A percentile compares a stretch with the other conserved stretches of the same genome.
Conservation (phyloP, 2,113 vertebrate genomes). For the Tapirus terrestris region DNA sequence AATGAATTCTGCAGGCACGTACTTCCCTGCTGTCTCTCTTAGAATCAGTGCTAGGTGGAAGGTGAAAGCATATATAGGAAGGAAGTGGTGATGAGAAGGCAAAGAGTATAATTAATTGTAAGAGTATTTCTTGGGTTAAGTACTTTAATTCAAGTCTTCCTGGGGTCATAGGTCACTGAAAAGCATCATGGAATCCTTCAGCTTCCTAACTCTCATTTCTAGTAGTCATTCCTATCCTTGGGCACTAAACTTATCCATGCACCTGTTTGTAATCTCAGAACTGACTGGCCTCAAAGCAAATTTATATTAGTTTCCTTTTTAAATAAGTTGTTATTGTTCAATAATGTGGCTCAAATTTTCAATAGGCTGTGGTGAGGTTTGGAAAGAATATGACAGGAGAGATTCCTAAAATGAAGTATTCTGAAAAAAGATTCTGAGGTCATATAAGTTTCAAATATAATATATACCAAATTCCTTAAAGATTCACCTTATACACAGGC, state of each 20-base stretch:
- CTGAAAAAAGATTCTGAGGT: background rate
- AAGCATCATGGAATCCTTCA: background rate
- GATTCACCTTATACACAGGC: background rate
- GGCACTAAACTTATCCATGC: background rate
- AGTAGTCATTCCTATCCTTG: background rate
- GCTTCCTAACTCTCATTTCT: background rate
- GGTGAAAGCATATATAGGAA: background rate
- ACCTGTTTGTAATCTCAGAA: background rate
- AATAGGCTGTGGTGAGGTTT: background rate
- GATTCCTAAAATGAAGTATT: background rate
- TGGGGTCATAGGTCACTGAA: background rate
- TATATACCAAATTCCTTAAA: background rate
- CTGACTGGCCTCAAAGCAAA: background rate
- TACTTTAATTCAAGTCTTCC: background rate
- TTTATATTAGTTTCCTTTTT: background rate
- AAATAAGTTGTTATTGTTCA: background rate
- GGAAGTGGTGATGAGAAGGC: background rate
- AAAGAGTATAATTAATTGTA: background rate
- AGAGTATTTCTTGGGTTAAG: background rate
- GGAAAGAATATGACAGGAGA: background rate
- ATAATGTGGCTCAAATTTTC: background rate
- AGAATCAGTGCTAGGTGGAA: background rate
- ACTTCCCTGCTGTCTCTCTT: background rate
- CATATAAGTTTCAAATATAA: background rate
- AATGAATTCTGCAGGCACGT: background rate